Conservation (phyloP, 2,888 invertebrate genomes). For the Acheta domesticus region DNA sequence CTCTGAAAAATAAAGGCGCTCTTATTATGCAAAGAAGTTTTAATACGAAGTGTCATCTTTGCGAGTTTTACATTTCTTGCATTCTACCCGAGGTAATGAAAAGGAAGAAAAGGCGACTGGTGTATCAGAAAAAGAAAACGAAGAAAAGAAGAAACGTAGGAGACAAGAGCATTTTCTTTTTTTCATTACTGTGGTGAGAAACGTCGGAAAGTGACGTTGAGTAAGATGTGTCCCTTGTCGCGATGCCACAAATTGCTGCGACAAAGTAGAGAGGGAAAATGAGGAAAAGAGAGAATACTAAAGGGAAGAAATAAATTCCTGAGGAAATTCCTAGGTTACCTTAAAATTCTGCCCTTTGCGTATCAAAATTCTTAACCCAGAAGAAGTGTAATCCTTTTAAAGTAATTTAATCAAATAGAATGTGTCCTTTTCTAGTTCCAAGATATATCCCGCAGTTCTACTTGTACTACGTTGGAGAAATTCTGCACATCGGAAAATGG, state of each 20-base stretch:
- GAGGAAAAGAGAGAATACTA: neutral
- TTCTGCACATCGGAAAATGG: too few relatives aligned
- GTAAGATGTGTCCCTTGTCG: neutral
- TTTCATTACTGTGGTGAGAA: neutral
- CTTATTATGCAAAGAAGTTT: too few relatives aligned
- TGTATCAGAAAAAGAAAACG: neutral
- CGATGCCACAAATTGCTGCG: neutral
- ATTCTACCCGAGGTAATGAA: neutral
- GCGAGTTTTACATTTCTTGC: neutral
- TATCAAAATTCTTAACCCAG: too few relatives aligned
- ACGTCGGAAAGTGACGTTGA: neutral
- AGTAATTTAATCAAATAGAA: too few relatives aligned
- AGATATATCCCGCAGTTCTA: too few relatives aligned
- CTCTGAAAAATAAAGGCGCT: too few relatives aligned
- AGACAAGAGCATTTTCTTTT: neutral
- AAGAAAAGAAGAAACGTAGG: neutral
- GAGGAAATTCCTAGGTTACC: too few relatives aligned
- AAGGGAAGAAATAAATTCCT: too few relatives aligned
- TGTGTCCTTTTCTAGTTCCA: too few relatives aligned
- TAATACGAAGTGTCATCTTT: neutral
- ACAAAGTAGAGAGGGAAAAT: neutral
- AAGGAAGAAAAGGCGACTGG: neutral
- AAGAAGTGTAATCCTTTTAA: too few relatives aligned
- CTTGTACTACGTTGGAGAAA: too few relatives aligned
- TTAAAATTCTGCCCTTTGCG: too few relatives aligned